Conservation (phyloP, 2,888 invertebrate genomes). For the Agonum fuliginosum region DNA sequence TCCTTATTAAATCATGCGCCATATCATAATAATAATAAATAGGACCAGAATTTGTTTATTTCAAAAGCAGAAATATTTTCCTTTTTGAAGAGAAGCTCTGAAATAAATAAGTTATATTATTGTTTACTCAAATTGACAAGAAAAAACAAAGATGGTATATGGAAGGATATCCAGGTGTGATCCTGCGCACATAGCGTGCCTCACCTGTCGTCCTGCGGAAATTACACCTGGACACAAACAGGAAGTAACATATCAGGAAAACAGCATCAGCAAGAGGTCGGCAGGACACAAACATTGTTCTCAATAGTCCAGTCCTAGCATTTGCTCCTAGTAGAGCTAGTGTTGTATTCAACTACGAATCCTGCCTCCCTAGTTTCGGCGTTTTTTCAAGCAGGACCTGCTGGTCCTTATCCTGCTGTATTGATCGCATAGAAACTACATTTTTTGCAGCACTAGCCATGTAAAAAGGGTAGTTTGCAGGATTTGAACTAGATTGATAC, state of each 20-base stretch:
- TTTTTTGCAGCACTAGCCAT: conserved; percentile 63
- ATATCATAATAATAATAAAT: too few relatives aligned
- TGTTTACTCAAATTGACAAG: too few relatives aligned
- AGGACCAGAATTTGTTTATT: too few relatives aligned
- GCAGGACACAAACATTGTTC: conserved; percentile 33
- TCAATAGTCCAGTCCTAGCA: conserved; percentile 13
- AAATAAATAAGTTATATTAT: too few relatives aligned
- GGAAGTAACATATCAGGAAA: conserved; percentile 69
- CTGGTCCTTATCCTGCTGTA: not conserved
- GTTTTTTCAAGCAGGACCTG: not conserved
- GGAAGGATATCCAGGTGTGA: not conserved
- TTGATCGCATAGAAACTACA: conserved; percentile 63
- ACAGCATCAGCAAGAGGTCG: conserved; percentile 60
- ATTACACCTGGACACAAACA: conserved; percentile 69
- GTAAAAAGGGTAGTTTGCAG: conserved; percentile 69
- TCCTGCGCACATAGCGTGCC: too few relatives aligned
- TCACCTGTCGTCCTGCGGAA: conserved; percentile 33
- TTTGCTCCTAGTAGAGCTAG: conserved; percentile 42
- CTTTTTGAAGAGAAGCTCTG: too few relatives aligned
- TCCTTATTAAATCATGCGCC: too few relatives aligned
- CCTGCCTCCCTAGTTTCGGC: not conserved
- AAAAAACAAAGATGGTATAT: too few relatives aligned
- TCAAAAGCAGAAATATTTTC: too few relatives aligned
- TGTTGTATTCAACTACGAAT: not conserved
- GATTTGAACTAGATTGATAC: conserved; percentile 66